A percentile compares a stretch with the other conserved stretches of the same genome.
Evolutionary conservation across 35 echinoderm and acorn worm genomes (phyloP).

Genomic region (Ptychodera flava): DNA sequence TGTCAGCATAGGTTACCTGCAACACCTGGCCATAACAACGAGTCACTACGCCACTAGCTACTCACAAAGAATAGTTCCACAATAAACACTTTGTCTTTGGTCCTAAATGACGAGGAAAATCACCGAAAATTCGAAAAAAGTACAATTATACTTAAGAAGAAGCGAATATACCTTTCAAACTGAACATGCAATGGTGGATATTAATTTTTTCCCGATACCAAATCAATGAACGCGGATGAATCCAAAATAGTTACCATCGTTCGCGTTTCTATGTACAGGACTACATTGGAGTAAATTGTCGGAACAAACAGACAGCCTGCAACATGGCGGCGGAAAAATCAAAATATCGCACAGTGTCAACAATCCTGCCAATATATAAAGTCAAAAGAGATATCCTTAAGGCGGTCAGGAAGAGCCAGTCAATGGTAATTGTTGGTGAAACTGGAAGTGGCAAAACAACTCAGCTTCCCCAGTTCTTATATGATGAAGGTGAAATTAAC

Average conservation of each 20-base stretch:
- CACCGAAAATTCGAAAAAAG: no score
- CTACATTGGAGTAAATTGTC: background rate
- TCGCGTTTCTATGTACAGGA: background rate
- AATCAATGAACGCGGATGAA: background rate
- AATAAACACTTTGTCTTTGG: no score
- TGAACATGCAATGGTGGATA: no score
- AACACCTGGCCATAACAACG: background rate
- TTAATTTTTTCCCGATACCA: no score
- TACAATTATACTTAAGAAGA: no score
- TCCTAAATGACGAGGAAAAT: no score
- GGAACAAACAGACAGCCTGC: background rate
- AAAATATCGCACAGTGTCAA: background rate
- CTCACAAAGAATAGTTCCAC: background rate
- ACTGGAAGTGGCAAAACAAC: conserved; percentile 98
- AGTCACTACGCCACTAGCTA: background rate
- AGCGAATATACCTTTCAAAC: no score
- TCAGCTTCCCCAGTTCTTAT: conserved; percentile 81
- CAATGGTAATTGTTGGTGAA: conserved; percentile 78
- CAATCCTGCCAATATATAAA: conserved; percentile 58
- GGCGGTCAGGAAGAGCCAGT: conserved; percentile 31
- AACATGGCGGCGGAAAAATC: background rate
- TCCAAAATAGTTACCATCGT: background rate
- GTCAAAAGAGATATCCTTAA: conserved; percentile 62
- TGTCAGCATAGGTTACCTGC: background rate
- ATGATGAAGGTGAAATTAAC: conserved; percentile 41